Base-by-base conservation (phyloP, 2,113 vertebrate genomes). In the Neofelis nebulosa region DNA sequence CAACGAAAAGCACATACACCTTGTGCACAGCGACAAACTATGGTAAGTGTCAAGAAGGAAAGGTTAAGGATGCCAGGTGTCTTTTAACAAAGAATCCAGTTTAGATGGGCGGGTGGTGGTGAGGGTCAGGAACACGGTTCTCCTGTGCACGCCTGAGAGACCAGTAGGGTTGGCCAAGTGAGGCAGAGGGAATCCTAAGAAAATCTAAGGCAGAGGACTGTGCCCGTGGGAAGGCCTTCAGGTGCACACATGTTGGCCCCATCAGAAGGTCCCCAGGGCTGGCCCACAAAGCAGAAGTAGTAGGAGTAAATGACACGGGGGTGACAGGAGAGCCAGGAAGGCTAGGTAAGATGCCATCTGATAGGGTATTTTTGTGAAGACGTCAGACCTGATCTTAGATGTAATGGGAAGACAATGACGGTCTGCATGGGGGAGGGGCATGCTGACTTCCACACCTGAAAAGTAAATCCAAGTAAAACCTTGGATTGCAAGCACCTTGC, bases 261-360 rank as follows among this genome's bases (percentile, higher is more conserved):
- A 1, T 27, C 7, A 33, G 36, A 50, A 92, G 57, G 57, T 33
- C 69, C 25, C 10, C 0, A 4, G 6, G 45, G 74, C 48, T 15
- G 27, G 38, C 5, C 65, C n/a, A 21, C 0, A 0, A 8, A 15
- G 36, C 2, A 0, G 36, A 29, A 36, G 38, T 5, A 23, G 16
- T 52, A 55, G 6, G 25, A 3, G 7, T 10, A 15, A 21, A 3
- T 1, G 84, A 18, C 23, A 25, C 0, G 4, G 0, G 23, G 41
- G 23, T 2, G 7, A 79, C 27, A 7, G 0, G 19, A 16, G 9
- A 71, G 55, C 7, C 5, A 15, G 89, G 63, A 6, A 23, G 55
- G 15, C 21, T 45, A 10, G 61, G 0, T 19, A 79, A 11, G 2
- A 61, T 9, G 21, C 6, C 31, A 29, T 29, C 29, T 31, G 29